Evolutionary conservation across 2,888 invertebrate species (phyloP), one percentile per base, ranked within the genome.

Genomic region (Pristionchus japonicus): DNA sequence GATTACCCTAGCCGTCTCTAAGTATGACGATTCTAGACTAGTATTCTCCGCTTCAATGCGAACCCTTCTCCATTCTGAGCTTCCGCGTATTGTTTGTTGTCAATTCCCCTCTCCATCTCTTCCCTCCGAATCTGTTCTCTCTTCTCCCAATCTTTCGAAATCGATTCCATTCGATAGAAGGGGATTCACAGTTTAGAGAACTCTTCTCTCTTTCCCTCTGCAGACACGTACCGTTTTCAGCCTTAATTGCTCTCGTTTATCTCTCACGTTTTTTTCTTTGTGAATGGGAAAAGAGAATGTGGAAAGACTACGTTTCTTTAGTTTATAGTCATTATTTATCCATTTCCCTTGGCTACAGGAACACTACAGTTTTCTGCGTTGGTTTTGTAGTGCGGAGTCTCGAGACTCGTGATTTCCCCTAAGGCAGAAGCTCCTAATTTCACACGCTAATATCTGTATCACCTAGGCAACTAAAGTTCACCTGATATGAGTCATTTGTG

Each of bases 71-170:
- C 67, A 67, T 67, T 67, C 67, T 67, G 27, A 67, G 67, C 67
- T 67, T 67, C 67, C 67, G 67, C 34, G 67, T 34, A 67, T 34
- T 67, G 67, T 67, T 67, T 67, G 67, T 67, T 67, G 67, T 34
- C 27, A 4, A 61, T 27, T 27, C 61, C 61, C 61, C n/a, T 27
- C 61, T 67, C 67, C 67, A 67, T 34, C 67, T 67, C 67, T 67
- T 34, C 17, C 31, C 67, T 34, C 20, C 52, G 52, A 52, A 67
- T 67, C 67, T 67, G 67, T 67, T 27, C 34, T 67, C 67, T 34
- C 67, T 61, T 61, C 61, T 61, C 34, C 67, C 67, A 67, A 34
- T 67, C 67, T 31, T 67, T 67, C 34, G 67, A 67, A 61, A 67
- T 67, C 67, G 67, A 52, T 52, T 52, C 52, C 23, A 52, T 52